phyloP scores from a whole-genome alignment of 2,888 invertebrate species.

The Campoplex nolae region DNA sequence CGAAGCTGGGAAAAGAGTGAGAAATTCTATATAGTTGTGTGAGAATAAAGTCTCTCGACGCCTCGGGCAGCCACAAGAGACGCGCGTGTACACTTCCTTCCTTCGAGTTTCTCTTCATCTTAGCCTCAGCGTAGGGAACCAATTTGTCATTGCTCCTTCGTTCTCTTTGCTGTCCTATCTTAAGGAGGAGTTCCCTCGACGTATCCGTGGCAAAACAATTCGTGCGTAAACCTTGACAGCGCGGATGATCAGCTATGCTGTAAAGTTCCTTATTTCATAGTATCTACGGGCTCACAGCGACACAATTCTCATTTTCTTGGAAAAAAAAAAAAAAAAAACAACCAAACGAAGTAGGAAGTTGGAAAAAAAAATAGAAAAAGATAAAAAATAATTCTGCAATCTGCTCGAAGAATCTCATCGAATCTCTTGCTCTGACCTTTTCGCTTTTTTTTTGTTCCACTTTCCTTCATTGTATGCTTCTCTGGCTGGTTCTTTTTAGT shows the following conservation, averaged over 20 bases:
- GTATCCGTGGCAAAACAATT: slow-evolving; percentile 7
- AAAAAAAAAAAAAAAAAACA: not conserved
- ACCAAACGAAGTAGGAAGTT: not conserved
- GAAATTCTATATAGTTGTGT: not conserved
- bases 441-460: not conserved
- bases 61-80: slow-evolving; percentile 43
- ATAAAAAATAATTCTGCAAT: not conserved
- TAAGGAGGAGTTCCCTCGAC: not conserved
- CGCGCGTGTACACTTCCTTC: slow-evolving; percentile 31
- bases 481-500: no score
- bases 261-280: not conserved
- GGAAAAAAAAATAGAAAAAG: not conserved
- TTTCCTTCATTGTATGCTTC: no score
- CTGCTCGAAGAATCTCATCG: not conserved
- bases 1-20: slow-evolving; percentile 22
- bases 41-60: slow-evolving; percentile 21
- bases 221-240: not conserved
- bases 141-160: slow-evolving; percentile 40
- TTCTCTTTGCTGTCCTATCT: slow-evolving; percentile 12
- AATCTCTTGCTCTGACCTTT: not conserved
- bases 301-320: not conserved
- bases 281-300: not conserved
- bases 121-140: slow-evolving; percentile 6
- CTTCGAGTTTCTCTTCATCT: slow-evolving; percentile 31
- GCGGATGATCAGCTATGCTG: slow-evolving; percentile 1